phyloP scores from a whole-genome alignment of 2,113 vertebrate species.

The Bufo bufo region DNA sequence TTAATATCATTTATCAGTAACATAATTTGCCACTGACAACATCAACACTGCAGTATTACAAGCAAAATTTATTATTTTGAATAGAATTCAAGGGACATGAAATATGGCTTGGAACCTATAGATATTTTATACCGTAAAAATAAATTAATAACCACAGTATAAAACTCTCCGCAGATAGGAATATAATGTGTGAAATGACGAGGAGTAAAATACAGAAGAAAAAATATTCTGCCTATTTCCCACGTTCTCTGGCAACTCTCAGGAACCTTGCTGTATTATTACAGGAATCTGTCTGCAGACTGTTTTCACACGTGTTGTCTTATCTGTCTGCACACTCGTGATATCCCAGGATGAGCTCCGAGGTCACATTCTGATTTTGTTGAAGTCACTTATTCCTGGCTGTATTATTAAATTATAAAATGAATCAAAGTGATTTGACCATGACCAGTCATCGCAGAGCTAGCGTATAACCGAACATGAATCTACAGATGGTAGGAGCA shows the following conservation, averaged over 20 bases:
- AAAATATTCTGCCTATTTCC: constrained; percentile 17
- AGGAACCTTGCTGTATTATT: not conserved
- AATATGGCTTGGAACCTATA: not conserved
- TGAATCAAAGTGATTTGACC: not conserved
- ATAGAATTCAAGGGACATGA: not conserved
- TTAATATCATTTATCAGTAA: too few species aligned
- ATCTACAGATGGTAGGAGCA: not conserved
- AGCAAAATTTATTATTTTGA: not conserved
- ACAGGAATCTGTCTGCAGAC: constrained; percentile 1
- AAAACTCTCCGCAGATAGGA: not conserved
- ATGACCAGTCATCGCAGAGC: not conserved
- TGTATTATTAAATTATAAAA: not conserved
- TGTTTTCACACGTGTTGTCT: constrained; percentile 36
- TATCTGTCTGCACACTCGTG: constrained; percentile 37
- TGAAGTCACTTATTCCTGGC: constrained; percentile 34
- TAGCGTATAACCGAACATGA: not conserved
- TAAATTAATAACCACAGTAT: not conserved
- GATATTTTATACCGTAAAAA: not conserved
- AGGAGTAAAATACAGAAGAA: not conserved
- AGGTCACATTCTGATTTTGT: constrained; percentile 19
- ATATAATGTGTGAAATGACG: not conserved
- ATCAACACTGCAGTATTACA: too few species aligned
- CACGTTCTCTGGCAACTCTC: not conserved
- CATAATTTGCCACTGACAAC: too few species aligned
- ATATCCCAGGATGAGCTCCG: constrained; percentile 18